Evolutionary conservation across 2,797 vertebrate genomes (phyloP).

Genomic region (Pangasius macronema): DNA sequence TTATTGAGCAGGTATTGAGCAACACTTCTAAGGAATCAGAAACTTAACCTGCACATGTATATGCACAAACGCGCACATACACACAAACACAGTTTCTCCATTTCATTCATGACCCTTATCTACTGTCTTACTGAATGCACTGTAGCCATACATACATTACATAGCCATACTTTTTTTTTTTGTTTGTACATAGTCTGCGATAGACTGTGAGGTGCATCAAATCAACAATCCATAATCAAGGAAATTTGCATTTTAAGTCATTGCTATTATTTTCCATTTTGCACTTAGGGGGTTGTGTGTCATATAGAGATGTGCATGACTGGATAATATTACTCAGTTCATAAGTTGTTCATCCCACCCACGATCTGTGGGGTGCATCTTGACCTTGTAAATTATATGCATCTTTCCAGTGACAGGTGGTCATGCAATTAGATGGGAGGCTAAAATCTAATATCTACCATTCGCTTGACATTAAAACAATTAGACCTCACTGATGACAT

Average conservation of each 20-base stretch:
- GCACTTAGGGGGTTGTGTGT: neutral
- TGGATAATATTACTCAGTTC: conserved; percentile 36
- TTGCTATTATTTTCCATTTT: conserved; percentile 27
- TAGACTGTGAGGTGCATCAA: too few species aligned
- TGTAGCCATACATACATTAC: neutral
- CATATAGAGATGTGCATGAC: neutral
- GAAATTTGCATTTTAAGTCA: neutral
- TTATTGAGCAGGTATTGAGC: conserved; percentile 34
- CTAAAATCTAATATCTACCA: neutral
- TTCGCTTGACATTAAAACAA: neutral
- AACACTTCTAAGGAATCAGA: conserved; percentile 55
- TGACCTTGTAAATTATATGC: conserved; percentile 9
- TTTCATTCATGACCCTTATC: neutral
- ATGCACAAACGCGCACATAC: neutral
- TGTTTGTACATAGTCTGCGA: neutral
- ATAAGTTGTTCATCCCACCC: conserved; percentile 13
- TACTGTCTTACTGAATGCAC: neutral
- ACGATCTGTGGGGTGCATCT: neutral
- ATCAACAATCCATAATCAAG: neutral
- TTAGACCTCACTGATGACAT: neutral
- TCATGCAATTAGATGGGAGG: neutral
- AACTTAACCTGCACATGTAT: conserved; percentile 32
- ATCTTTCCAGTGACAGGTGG: neutral
- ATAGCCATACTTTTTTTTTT: neutral
- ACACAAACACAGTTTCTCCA: neutral